Evolutionary conservation across 2,888 invertebrate species (phyloP).

Genomic region (Microctonus aethiopoides): DNA sequence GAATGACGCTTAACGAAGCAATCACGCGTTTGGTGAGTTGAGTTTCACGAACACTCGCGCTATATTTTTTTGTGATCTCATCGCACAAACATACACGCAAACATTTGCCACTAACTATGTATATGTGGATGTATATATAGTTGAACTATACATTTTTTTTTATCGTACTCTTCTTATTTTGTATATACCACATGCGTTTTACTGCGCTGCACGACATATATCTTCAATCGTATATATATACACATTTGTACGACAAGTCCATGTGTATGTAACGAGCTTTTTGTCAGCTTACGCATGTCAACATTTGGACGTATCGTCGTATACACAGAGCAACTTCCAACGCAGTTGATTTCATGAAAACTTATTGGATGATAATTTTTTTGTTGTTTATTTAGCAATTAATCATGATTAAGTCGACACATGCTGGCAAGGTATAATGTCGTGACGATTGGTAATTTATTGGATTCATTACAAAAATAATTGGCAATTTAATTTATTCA

Average conservation of each 20-base stretch:
- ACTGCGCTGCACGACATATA: conserved; percentile 7
- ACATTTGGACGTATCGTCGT: conserved; percentile 7
- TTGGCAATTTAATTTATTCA: neutral
- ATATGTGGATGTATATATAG: neutral
- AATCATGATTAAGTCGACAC: conserved; percentile 52
- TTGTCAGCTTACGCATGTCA: conserved; percentile 28
- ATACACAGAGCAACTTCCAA: neutral
- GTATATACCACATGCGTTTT: conserved; percentile 1
- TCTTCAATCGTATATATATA: too few species aligned
- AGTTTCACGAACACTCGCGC: neutral
- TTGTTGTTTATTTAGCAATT: conserved; percentile 41
- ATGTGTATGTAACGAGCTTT: conserved; percentile 46
- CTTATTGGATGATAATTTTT: conserved; percentile 16
- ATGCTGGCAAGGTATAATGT: conserved; percentile 4
- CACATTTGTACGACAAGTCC: conserved; percentile 25
- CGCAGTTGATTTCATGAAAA: conserved; percentile 17
- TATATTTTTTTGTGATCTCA: neutral
- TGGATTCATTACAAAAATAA: conserved; percentile 5
- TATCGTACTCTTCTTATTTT: neutral
- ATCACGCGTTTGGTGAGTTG: conserved; percentile 36
- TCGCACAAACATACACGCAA: neutral
- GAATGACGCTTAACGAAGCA: conserved; percentile 50
- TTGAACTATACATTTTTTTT: too few species aligned
- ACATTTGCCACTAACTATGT: neutral
- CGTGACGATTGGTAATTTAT: conserved; percentile 22